Base-by-base conservation (phyloP, 2,888 invertebrate species). In the Synanthedon tipuliformis region DNA sequence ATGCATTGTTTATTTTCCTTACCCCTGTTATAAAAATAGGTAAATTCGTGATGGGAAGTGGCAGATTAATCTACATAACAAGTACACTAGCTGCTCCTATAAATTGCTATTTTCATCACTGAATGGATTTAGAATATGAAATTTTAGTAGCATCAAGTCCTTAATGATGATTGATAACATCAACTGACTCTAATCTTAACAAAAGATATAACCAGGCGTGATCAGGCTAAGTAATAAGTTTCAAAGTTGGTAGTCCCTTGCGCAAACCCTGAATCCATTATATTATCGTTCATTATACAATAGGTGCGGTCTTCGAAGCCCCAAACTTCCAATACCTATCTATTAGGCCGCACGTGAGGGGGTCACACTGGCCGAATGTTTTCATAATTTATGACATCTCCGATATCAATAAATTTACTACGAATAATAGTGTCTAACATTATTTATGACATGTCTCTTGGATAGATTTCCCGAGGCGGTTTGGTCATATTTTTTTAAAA, bases 341-440 rank as follows among this genome's bases (percentile, higher is more conserved):
- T 45, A 45, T 45, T 45, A 45, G 45, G 13, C 13, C 13, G 45
- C n/a, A 45, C 45, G 13, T 45, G 45, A 45, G 45, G 13, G 45
- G 45, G 45, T 45, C 45, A 45, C n/a, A 45, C 13, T 45, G 15
- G 45, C 45, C 45, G 15, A 45, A 45, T 45, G 45, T 45, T 45
- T 45, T 45, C 45, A 45, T 45, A 45, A 45, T 45, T 45, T 45
- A 45, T 45, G 45, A 45, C 13, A 45, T 15, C 15, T 45, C 13
- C 45, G 8, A 45, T 53, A 58, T 55, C 48, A 55, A 61, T 62
- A 62, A 64, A 62, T 62, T 62, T 50, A 16, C 55, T 55, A 54
- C 55, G 61, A 62, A 62, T 57, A 62, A 62, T 62, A 62, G 62
- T 59, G 64, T 64, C 63, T 51, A 54, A 49, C 53, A 54, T 56